A percentile compares a stretch with the other conserved stretches of the same genome.
Evolutionary conservation across 2,888 invertebrate species (phyloP).

Genomic region (Auanema freiburgensis): DNA sequence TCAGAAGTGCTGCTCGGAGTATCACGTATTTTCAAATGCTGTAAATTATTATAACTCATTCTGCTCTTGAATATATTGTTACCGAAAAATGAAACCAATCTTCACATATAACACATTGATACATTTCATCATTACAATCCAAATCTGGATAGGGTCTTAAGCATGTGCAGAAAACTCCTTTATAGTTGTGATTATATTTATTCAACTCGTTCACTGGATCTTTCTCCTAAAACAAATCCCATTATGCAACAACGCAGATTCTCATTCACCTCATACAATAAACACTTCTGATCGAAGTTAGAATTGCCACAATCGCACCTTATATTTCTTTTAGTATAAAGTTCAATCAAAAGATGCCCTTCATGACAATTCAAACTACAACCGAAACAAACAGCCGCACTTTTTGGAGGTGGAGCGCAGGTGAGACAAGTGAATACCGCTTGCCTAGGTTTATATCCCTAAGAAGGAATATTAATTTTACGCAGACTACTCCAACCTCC

Average conservation of each 20-base stretch:
- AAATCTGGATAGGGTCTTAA: constrained; percentile 90
- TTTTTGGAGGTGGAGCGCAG: constrained; percentile 70
- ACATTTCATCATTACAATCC: constrained; percentile 82
- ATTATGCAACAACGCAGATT: not conserved
- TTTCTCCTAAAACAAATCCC: constrained; percentile 68
- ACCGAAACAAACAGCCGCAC: constrained; percentile 78
- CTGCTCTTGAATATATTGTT: constrained; percentile 38
- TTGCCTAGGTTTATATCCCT: constrained; percentile 90
- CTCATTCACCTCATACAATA: constrained; percentile 47
- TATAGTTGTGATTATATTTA: constrained; percentile 76
- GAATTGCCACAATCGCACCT: constrained; percentile 80
- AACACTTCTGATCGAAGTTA: constrained; percentile 65
- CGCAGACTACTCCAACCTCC: constrained; percentile 37
- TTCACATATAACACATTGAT: constrained; percentile 93
- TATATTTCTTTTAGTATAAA: constrained; percentile 90
- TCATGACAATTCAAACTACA: constrained; percentile 93
- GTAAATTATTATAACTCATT: not conserved
- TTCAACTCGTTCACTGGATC: constrained; percentile 75
- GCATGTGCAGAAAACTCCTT: constrained; percentile 88
- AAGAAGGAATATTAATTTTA: constrained; percentile 1
- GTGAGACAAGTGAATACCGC: constrained; percentile 91
- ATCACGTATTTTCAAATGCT: constrained; percentile 14
- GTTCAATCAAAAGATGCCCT: constrained; percentile 88
- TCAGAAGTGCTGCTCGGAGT: not conserved
- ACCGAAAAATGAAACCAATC: constrained; percentile 90